Evolutionary conservation across 2,113 vertebrate species (phyloP).

Genomic region (Paratilapia polleni): DNA sequence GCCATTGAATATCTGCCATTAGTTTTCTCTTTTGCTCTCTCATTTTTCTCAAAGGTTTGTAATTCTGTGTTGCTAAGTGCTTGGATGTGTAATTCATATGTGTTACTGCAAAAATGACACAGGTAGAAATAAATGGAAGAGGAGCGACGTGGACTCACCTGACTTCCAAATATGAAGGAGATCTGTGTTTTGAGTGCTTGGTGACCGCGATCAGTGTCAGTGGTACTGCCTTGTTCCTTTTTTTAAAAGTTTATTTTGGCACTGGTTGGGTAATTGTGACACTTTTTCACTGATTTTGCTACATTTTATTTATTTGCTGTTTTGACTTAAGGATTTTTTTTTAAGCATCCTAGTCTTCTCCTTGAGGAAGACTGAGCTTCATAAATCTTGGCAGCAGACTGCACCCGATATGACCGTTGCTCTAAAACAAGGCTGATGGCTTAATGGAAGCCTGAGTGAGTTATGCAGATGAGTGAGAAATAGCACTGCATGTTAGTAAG

Average conservation of each 20-base stretch:
- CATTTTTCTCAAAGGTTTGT: not conserved
- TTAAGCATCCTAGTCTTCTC: not conserved
- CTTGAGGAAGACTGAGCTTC: not conserved
- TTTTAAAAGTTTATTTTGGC: not conserved
- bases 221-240: not conserved
- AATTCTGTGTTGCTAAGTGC: not conserved
- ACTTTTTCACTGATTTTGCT: not conserved
- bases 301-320: constrained; percentile 19
- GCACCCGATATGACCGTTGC: not conserved
- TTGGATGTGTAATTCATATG: not conserved
- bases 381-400: not conserved
- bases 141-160: not conserved
- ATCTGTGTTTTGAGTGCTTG: not conserved
- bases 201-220: not conserved
- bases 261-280: not conserved
- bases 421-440: constrained; percentile 13
- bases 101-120: not conserved
- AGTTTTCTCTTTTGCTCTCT: not conserved
- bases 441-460: constrained; percentile 15
- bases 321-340: constrained; percentile 9
- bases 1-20: not conserved
- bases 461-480: constrained; percentile 17
- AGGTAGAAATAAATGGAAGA: not conserved
- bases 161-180: not conserved
- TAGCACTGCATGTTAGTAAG: not conserved